A percentile compares a stretch with the other conserved stretches of the same genome.
Conservation (phyloP, 2,888 invertebrate genomes). For the Callyntrura sp. region DNA sequence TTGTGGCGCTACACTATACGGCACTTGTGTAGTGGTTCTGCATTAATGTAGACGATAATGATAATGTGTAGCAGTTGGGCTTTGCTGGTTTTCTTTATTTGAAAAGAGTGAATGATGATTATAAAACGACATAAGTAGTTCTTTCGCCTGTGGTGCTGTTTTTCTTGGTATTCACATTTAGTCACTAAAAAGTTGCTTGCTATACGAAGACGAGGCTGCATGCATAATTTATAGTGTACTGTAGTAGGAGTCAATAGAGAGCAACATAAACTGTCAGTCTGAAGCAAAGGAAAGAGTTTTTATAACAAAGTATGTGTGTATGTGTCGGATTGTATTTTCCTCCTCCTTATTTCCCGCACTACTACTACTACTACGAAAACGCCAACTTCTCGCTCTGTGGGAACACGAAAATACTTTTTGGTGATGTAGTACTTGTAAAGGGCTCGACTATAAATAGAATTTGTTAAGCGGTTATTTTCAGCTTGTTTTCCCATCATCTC, state of each 20-base stretch:
- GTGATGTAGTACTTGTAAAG: conserved; percentile 65
- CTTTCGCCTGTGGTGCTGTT: not conserved
- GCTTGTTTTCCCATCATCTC: conserved; percentile 76
- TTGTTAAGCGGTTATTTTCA: conserved; percentile 77
- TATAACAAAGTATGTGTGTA: not conserved
- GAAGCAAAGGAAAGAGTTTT: conserved; percentile 12
- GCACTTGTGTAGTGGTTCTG: no score
- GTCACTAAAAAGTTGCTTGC: not conserved
- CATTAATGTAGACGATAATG: not conserved
- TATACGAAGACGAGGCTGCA: not conserved
- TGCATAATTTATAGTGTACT: conserved; percentile 14
- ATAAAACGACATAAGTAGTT: not conserved
- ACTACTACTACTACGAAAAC: conserved; percentile 20
- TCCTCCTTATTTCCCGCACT: conserved; percentile 37
- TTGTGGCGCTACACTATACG: no score
- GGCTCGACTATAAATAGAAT: conserved; percentile 76
- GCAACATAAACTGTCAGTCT: not conserved
- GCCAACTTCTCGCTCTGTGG: no score
- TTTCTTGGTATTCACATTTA: conserved; percentile 6
- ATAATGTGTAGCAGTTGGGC: not conserved
- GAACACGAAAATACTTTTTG: conserved; percentile 56
- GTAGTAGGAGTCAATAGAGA: conserved; percentile 33
- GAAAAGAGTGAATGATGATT: not conserved
- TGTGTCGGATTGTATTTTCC: conserved; percentile 15
- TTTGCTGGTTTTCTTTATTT: not conserved